These are phyloP conservation scores for Hippocampus zosterae DNA, from an alignment of 2,113 vertebrate species.

Conservation along the genomic window DNA sequence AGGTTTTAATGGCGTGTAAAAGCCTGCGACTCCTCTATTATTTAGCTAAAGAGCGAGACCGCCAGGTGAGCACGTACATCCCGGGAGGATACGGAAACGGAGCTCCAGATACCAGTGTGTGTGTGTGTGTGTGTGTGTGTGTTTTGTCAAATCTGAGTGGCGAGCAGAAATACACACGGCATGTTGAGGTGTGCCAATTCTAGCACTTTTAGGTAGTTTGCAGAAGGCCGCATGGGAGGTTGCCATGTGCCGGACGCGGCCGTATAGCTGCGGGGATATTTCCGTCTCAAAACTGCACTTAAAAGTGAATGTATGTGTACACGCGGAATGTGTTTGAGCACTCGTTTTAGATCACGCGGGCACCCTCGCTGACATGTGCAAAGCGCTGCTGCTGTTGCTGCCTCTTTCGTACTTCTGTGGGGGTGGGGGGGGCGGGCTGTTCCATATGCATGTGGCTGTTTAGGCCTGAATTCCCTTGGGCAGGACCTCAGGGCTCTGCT, in stretches of 20 bases:
- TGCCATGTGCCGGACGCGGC: constrained; percentile 22
- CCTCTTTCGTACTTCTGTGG: constrained; percentile 15
- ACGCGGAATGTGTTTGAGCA: not conserved
- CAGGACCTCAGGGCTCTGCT: constrained; percentile 44
- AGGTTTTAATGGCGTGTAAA: constrained; percentile 75
- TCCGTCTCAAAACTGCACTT: constrained; percentile 19
- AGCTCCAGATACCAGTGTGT: constrained; percentile 10
- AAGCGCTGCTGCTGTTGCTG: constrained; percentile 22
- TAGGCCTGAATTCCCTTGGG: constrained; percentile 46
- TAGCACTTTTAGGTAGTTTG: constrained; percentile 57
- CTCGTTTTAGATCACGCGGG: constrained; percentile 30
- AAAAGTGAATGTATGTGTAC: constrained; percentile 1
- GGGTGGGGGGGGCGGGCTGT: constrained; percentile 30
- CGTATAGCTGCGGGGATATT: constrained; percentile 25
- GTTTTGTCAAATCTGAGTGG: constrained; percentile 38
- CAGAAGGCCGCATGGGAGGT: constrained; percentile 37
- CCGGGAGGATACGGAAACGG: constrained; percentile 51
- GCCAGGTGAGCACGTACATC: constrained; percentile 64
- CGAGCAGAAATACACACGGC: constrained; percentile 43
- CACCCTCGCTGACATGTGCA: constrained; percentile 48
- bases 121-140: constrained; percentile 22
- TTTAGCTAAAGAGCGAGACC: constrained; percentile 58
- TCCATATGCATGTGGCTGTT: constrained; percentile 65
- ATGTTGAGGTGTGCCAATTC: constrained; percentile 39
- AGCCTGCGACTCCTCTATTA: constrained; percentile 71